Evolutionary conservation across 2,888 invertebrate genomes (phyloP).

Genomic region (Steinernema carpocapsae): DNA sequence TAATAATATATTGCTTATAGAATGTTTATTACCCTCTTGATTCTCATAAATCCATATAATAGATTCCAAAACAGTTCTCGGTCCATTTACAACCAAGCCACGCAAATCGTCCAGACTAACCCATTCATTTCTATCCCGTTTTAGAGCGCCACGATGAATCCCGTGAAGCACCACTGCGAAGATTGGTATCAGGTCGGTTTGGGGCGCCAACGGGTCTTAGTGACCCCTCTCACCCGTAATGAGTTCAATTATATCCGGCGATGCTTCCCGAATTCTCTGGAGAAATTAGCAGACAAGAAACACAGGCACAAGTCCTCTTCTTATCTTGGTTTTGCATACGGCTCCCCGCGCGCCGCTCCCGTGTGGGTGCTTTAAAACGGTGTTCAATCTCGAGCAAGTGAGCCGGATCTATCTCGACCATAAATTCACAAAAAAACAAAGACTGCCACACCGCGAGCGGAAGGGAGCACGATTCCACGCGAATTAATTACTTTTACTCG

Average conservation of each 20-base stretch:
- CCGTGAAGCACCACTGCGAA: slow-evolving; percentile 30
- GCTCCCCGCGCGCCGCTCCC: neutral
- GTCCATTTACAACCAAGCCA: neutral
- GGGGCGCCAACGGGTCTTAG: neutral
- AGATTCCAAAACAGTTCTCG: neutral
- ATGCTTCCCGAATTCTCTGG: slow-evolving; percentile 7
- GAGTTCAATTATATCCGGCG: slow-evolving; percentile 1
- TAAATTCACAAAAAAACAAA: slow-evolving; percentile 10
- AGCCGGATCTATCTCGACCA: neutral
- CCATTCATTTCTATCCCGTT: neutral
- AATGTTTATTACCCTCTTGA: slow-evolving; percentile 3
- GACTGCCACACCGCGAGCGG: neutral
- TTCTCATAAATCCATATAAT: slow-evolving; percentile 21
- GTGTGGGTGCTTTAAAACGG: slow-evolving; percentile 3
- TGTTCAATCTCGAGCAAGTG: slow-evolving; percentile 4
- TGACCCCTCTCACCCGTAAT: slow-evolving; percentile 22
- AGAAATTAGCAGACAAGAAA: slow-evolving; percentile 28
- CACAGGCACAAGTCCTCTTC: neutral
- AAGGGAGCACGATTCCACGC: neutral
- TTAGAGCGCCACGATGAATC: slow-evolving; percentile 18
- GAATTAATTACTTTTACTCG: slow-evolving; percentile 9
- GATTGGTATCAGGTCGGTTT: slow-evolving; percentile 35
- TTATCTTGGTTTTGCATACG: slow-evolving; percentile 18
- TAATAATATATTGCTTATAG: slow-evolving; percentile 26
- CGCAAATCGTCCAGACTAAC: no score